Base-by-base conservation (phyloP, 2,888 invertebrate genomes). In the Dicycla oo region DNA sequence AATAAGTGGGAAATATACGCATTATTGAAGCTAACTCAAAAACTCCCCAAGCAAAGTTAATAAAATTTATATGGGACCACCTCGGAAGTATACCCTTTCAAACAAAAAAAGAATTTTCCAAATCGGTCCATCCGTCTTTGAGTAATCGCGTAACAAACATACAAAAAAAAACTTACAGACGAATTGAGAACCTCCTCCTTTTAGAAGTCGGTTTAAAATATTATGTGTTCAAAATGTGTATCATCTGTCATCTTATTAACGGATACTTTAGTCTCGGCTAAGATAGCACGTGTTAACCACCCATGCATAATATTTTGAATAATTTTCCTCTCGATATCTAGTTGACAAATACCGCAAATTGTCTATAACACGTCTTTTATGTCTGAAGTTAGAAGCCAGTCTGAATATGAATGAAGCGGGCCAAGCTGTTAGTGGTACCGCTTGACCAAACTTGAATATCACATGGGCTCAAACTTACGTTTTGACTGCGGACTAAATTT, bases 391-490 rank as follows among this genome's bases (percentile, higher is more conserved):
- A 56, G 70, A 69, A 75, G 62, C 34, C 69, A 64, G 70, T 57
- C 78, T 84, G 84, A 85, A 88, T 86, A 82, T 84, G 73, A 88
- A 88, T 86, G 83, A 84, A 75, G 73, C 66, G 45, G 61, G 23
- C 77, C 74, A 84, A 87, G 83, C 82, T 82, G 86, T 84, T 86
- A 85, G 80, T 61, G 67, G 74, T 73, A 72, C 80, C 74, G 83
- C 87, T 83, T 88, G 87, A 86, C 88, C 88, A 78, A 76, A 75
- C 75, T 47, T 88, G 88, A 88, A 88, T 88, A 86, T 82, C 84
- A 78, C 81, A 88, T 87, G 87, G 88, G 86, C 72, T 80, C 64
- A 70, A 81, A 83, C 79, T 83, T 83, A 58, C 64, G 76, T 82
- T 80, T 77, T 78, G 83, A 80, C 73, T 78, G 71, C 73, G 69